These are phyloP conservation scores for Osmerus mordax DNA, from an alignment of 2,113 vertebrate species.

Conservation along the genomic window DNA sequence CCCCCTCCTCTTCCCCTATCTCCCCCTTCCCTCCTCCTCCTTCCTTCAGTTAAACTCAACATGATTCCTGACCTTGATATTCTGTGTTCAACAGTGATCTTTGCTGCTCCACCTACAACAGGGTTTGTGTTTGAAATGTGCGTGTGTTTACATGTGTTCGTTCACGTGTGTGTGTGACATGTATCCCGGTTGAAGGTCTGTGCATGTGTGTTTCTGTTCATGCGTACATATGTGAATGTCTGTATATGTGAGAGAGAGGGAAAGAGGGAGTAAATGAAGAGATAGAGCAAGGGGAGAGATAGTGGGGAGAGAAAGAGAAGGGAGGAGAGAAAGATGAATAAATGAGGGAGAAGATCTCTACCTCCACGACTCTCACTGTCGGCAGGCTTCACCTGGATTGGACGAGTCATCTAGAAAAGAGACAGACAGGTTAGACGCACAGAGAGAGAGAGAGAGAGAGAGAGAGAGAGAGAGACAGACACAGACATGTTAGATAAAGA, in stretches of 20 bases:
- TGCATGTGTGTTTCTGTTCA: background rate
- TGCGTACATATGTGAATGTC: background rate
- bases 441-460: background rate
- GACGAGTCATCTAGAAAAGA: background rate
- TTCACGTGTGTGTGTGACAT: too few species aligned
- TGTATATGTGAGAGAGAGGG: constrained; percentile 14
- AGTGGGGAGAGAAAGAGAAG: constrained; percentile 19
- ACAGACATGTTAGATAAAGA: constrained; percentile 13
- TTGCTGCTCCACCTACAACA: constrained; percentile 52
- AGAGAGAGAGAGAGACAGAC: constrained; percentile 15
- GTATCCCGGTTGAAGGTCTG: too few species aligned
- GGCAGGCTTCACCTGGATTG: too few species aligned
- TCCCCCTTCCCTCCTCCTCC: constrained; percentile 35
- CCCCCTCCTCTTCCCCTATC: constrained; percentile 46
- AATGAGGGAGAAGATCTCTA: background rate
- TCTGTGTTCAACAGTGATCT: constrained; percentile 62
- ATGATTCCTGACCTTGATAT: background rate
- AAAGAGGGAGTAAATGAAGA: constrained; percentile 56
- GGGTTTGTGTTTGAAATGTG: too few species aligned
- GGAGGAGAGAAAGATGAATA: constrained; percentile 38
- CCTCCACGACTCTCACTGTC: too few species aligned
- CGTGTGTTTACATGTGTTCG: too few species aligned
- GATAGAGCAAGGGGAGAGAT: constrained; percentile 13
- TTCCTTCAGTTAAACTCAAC: background rate
- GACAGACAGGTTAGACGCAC: background rate